phyloP scores from a whole-genome alignment of 2,113 vertebrate genomes.

The Lagopus leucura region DNA sequence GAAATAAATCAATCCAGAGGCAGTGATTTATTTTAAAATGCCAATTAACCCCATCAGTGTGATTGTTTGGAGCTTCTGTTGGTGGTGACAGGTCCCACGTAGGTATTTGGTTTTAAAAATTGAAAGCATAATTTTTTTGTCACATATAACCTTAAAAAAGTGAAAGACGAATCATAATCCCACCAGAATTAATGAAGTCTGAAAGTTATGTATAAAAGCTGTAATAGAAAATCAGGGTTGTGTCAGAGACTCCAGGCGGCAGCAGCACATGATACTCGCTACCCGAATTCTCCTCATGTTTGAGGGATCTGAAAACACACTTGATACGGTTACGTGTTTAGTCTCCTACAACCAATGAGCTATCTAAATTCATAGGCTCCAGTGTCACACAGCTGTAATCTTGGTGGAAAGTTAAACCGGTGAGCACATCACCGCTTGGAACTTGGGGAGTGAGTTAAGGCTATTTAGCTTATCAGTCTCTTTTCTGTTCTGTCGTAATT shows the following conservation, averaged over 20 bases:
- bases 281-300: constrained; percentile 78
- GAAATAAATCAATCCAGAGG: constrained; percentile 76
- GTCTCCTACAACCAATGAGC: constrained; percentile 86
- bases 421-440: constrained; percentile 67
- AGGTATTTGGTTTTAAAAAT: constrained; percentile 77
- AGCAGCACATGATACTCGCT: constrained; percentile 56
- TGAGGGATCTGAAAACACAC: constrained; percentile 75
- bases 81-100: constrained; percentile 56
- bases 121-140: constrained; percentile 78
- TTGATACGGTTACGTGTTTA: constrained; percentile 74
- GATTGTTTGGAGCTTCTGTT: constrained; percentile 69
- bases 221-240: constrained; percentile 76
- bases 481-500: constrained; percentile 55
- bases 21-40: constrained; percentile 81
- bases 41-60: constrained; percentile 80
- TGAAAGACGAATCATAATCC: constrained; percentile 75
- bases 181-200: constrained; percentile 78
- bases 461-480: constrained; percentile 62
- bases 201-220: constrained; percentile 75
- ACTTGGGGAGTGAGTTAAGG: constrained; percentile 64
- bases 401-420: constrained; percentile 78
- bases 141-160: constrained; percentile 73
- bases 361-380: constrained; percentile 86
- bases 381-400: constrained; percentile 79
- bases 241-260: constrained; percentile 54